These are phyloP conservation scores for Takifugu ocellatus DNA, from an alignment of 2,797 vertebrate genomes.

Conservation along the genomic window DNA sequence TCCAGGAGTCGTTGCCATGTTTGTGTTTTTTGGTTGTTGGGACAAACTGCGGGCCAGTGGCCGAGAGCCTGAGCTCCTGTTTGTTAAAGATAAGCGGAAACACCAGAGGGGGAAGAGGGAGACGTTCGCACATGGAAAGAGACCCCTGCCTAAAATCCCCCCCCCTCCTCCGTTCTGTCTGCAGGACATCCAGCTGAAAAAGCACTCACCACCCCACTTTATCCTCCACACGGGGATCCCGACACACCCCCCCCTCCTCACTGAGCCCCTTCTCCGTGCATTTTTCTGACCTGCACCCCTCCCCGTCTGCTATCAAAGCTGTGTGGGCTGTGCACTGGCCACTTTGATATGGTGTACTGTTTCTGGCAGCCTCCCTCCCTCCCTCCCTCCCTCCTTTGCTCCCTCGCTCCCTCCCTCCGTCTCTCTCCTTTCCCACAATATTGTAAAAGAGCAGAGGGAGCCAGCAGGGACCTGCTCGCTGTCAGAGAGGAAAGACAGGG, in stretches of 20 bases:
- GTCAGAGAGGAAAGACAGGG: conserved; percentile 63
- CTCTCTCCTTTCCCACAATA: conserved; percentile 47
- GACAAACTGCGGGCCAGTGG: conserved; percentile 71
- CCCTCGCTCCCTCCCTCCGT: conserved; percentile 10
- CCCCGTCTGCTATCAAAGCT: conserved; percentile 59
- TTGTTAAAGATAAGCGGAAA: conserved; percentile 76
- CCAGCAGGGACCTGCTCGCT: conserved; percentile 69
- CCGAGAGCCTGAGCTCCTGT: conserved; percentile 72
- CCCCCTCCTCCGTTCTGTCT: conserved; percentile 27
- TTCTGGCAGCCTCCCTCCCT: conserved; percentile 56
- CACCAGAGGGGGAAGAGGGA: conserved; percentile 59
- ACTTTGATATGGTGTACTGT: conserved; percentile 67
- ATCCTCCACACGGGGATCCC: conserved; percentile 40
- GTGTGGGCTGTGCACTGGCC: conserved; percentile 47
- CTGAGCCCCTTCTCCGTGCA: conserved; percentile 33
- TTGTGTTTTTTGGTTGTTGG: conserved; percentile 58
- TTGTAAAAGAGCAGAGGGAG: conserved; percentile 62
- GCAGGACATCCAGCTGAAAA: conserved; percentile 55
- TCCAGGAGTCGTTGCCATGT: conserved; percentile 65
- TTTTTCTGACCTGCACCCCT: conserved; percentile 51
- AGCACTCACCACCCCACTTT: conserved; percentile 48
- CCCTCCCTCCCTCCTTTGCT: conserved; percentile 21
- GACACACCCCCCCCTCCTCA: conserved; percentile 55
- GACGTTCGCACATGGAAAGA: conserved; percentile 41
- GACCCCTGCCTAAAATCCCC: conserved; percentile 34